Evolutionary conservation across 2,797 vertebrate species (phyloP).

Genomic region (Peromyscus melanophrys): DNA sequence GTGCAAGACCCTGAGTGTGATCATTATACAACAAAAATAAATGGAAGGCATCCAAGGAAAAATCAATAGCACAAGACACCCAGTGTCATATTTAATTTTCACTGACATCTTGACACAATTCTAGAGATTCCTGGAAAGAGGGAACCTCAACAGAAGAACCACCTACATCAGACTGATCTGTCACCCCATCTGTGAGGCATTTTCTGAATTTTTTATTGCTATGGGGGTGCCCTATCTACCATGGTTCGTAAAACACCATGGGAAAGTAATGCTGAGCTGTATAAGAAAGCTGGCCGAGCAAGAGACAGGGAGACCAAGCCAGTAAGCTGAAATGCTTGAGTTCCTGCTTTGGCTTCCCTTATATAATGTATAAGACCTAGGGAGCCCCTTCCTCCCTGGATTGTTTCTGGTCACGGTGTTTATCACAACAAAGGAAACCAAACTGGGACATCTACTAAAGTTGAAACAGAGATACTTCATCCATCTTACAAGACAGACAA

Average conservation of each 20-base stretch:
- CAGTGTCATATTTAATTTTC: not conserved
- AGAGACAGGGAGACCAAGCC: not conserved
- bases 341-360: not conserved
- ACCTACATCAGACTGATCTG: not conserved
- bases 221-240: not conserved
- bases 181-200: not conserved
- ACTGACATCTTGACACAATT: not conserved
- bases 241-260: not conserved
- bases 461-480: not conserved
- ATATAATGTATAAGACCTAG: not conserved
- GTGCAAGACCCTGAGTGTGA: not conserved
- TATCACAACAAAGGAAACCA: not conserved
- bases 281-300: too few relatives aligned
- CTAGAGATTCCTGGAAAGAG: not conserved
- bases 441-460: constrained; percentile 8
- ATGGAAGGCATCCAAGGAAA: not conserved
- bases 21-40: not conserved
- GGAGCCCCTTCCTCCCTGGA: not conserved
- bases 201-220: not conserved
- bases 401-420: not conserved
- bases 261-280: not conserved
- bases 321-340: not conserved
- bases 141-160: not conserved
- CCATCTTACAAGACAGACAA: not conserved
- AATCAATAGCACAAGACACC: not conserved